Conservation (phyloP, 2,888 invertebrate species). For the Marasmarcha lunaedactyla region DNA sequence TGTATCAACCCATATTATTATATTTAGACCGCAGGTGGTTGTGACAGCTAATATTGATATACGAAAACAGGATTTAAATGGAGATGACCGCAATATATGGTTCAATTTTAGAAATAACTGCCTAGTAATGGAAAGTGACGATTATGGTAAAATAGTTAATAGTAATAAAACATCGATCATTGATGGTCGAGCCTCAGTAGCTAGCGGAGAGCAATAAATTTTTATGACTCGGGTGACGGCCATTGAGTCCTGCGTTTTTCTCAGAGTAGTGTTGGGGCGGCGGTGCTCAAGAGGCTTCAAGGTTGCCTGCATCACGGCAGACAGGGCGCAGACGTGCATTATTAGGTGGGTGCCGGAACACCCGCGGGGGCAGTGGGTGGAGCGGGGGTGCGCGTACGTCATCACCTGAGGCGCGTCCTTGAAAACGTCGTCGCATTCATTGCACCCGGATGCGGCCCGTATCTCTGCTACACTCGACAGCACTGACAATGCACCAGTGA, state of each 20-base stretch:
- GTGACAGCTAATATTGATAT: too few species aligned
- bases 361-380: conserved; percentile 43
- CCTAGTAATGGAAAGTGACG: too few species aligned
- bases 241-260: too few species aligned
- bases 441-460: conserved; percentile 66
- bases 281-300: conserved; percentile 44
- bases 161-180: too few species aligned
- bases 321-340: conserved; percentile 70
- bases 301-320: conserved; percentile 58
- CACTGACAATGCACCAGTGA: conserved; percentile 26
- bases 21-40: conserved; percentile 20
- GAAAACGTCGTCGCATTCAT: conserved; percentile 69
- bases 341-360: conserved; percentile 69
- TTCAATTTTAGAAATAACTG: too few species aligned
- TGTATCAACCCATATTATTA: conserved; percentile 27
- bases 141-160: too few species aligned
- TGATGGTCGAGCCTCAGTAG: too few species aligned
- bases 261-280: conserved; percentile 14
- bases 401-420: conserved; percentile 70
- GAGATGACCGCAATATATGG: too few species aligned
- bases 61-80: too few species aligned
- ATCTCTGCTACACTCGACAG: conserved; percentile 47
- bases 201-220: too few species aligned
- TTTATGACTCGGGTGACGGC: too few species aligned
- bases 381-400: conserved; percentile 63